These are phyloP conservation scores for Neoniphon sammara DNA, from an alignment of 2,797 vertebrate species.

Conservation along the genomic window DNA sequence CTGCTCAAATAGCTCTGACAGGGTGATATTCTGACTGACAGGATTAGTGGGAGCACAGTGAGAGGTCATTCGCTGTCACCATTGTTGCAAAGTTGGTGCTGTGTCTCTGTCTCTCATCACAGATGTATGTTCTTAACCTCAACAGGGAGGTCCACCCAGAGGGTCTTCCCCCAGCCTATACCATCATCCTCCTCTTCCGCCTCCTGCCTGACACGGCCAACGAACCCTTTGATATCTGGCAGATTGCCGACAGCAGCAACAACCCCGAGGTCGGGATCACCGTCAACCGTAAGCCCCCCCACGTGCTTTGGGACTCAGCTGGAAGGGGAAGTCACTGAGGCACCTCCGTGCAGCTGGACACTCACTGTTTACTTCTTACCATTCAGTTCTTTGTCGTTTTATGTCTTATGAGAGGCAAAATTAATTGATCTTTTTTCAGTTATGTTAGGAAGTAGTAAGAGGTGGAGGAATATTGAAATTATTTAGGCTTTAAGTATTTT, in stretches of 20 bases:
- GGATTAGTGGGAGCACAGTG: neutral
- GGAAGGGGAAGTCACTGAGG: constrained; percentile 28
- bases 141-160: constrained; percentile 95
- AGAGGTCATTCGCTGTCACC: neutral
- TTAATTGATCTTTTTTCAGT: constrained; percentile 5
- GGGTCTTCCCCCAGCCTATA: constrained; percentile 93
- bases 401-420: neutral
- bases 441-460: neutral
- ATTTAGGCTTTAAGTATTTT: neutral
- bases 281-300: constrained; percentile 89
- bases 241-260: constrained; percentile 93
- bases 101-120: constrained; percentile 7
- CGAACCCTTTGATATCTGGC: constrained; percentile 97
- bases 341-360: constrained; percentile 43
- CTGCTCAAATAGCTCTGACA: neutral
- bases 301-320: constrained; percentile 31
- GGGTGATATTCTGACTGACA: constrained; percentile 5
- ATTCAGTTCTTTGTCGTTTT: neutral
- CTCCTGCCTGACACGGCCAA: constrained; percentile 90
- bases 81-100: neutral
- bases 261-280: constrained; percentile 96
- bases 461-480: neutral
- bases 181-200: constrained; percentile 94
- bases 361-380: neutral
- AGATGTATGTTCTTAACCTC: constrained; percentile 35